Evolutionary conservation across 2,797 vertebrate species (phyloP).

Genomic region (Xerus rutilus): DNA sequence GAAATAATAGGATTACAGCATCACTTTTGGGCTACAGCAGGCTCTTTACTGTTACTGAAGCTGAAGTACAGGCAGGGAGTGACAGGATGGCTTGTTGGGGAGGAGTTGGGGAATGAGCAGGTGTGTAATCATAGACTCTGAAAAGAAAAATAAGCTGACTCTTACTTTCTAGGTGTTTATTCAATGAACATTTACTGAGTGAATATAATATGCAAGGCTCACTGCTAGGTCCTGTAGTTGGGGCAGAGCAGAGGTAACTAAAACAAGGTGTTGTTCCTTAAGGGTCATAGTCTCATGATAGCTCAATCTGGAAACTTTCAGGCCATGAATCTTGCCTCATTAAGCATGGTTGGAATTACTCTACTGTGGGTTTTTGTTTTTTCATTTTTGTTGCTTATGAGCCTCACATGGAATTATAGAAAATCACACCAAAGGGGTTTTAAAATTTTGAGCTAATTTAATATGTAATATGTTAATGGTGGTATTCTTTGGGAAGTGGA

Average conservation of each 20-base stretch:
- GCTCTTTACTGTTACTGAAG: not conserved
- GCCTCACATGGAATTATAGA: not conserved
- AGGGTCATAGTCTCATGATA: not conserved
- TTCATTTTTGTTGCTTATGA: constrained; percentile 36
- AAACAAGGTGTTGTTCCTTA: not conserved
- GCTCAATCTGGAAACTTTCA: not conserved
- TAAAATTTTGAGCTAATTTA: not conserved
- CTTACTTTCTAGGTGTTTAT: not conserved
- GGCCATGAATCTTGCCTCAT: not conserved
- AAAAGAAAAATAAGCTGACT: not conserved
- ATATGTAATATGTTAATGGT: not conserved
- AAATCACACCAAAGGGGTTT: not conserved
- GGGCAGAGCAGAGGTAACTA: not conserved
- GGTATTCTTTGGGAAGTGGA: not conserved
- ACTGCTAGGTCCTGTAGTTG: not conserved
- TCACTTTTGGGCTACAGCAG: not conserved
- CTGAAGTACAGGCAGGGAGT: not conserved
- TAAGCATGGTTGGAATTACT: not conserved
- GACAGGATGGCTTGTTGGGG: not conserved
- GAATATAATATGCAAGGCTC: not conserved
- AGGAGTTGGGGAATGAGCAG: not conserved
- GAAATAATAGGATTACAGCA: not conserved
- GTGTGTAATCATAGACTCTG: not conserved
- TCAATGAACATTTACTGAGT: not conserved
- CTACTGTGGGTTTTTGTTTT: not conserved